Evolutionary conservation across 2,888 invertebrate genomes (phyloP).

Genomic region (Ryuthela nishihirai): DNA sequence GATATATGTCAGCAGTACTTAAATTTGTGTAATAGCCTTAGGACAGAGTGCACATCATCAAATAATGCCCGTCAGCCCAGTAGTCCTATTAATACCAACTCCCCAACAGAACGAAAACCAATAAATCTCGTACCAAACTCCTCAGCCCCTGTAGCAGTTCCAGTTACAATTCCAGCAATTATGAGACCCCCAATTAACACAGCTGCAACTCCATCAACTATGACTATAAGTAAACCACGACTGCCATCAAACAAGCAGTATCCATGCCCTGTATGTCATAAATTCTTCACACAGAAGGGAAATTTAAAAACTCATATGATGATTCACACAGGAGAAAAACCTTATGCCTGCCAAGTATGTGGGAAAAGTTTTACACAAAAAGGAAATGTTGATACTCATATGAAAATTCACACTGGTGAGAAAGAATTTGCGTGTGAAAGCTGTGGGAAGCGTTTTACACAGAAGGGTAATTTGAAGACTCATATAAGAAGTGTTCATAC

Average conservation of each 20-base stretch:
- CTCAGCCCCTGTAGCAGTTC: slow-evolving; percentile 8
- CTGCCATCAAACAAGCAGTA: slow-evolving; percentile 33
- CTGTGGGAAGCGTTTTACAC: slow-evolving; percentile 43
- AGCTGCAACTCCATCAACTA: slow-evolving; percentile 24
- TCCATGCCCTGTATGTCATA: slow-evolving; percentile 43
- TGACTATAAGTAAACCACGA: slow-evolving; percentile 22
- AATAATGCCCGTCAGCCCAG: slow-evolving; percentile 13
- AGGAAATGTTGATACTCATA: slow-evolving; percentile 45
- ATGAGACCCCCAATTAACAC: slow-evolving; percentile 1
- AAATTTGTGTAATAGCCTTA: slow-evolving; percentile 24
- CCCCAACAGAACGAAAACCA: slow-evolving; percentile 34
- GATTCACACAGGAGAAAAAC: slow-evolving; percentile 44
- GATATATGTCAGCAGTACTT: slow-evolving; percentile 42
- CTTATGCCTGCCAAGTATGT: slow-evolving; percentile 43
- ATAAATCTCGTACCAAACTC: slow-evolving; percentile 27
- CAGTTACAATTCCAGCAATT: slow-evolving; percentile 4
- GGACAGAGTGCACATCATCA: slow-evolving; percentile 12
- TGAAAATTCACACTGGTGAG: slow-evolving; percentile 44
- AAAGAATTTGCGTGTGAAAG: slow-evolving; percentile 43
- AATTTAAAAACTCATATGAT: slow-evolving; percentile 45
- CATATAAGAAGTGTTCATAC: slow-evolving; percentile 44
- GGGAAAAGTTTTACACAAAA: slow-evolving; percentile 45
- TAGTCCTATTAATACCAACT: slow-evolving; percentile 27
- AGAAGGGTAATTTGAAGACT: slow-evolving; percentile 44
- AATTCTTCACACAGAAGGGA: slow-evolving; percentile 44